Evolutionary conservation across 2,113 vertebrate genomes (phyloP).

Genomic region (Euleptes europaea): DNA sequence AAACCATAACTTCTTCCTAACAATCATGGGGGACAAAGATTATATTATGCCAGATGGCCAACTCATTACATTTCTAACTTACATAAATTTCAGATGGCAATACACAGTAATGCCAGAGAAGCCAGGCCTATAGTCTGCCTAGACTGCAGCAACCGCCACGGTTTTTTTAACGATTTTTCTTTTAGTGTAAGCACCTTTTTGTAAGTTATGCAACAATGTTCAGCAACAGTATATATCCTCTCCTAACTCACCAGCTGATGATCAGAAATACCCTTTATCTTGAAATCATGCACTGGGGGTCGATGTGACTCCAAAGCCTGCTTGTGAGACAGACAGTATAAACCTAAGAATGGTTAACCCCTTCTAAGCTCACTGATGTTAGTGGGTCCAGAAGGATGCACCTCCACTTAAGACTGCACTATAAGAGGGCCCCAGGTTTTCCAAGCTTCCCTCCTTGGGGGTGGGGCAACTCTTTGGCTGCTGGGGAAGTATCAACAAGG

Average conservation of each 20-base stretch:
- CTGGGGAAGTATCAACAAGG: background rate
- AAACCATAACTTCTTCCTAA: constrained; percentile 98
- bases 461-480: background rate
- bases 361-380: too few species aligned
- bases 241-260: background rate
- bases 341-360: too few species aligned
- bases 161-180: background rate
- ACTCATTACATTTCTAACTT: constrained; percentile 20
- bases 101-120: constrained; percentile 3
- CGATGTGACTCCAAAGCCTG: background rate
- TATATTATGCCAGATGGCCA: constrained; percentile 2
- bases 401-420: too few species aligned
- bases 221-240: background rate
- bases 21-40: constrained; percentile 24
- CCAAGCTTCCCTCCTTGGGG: background rate
- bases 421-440: background rate
- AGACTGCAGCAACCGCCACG: background rate
- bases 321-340: too few species aligned
- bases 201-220: background rate
- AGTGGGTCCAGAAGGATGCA: background rate
- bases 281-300: background rate
- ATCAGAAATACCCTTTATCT: background rate
- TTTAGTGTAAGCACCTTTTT: background rate
- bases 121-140: background rate
- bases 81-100: background rate